phyloP scores from a whole-genome alignment of 2,888 invertebrate species.

The Thalpophila matura region DNA sequence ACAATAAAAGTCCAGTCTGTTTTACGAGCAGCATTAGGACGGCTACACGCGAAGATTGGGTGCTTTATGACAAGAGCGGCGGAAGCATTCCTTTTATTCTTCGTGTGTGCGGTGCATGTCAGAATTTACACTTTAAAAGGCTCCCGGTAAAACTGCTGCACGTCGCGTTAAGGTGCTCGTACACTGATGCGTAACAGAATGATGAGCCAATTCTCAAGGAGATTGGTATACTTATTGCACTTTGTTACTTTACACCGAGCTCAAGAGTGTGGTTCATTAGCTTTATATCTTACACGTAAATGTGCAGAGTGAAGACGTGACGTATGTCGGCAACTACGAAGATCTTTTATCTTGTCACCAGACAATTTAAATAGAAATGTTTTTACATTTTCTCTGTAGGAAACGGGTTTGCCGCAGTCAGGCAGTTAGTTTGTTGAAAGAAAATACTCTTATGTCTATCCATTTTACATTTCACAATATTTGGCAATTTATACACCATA shows the following conservation, averaged over 20 bases:
- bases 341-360: background rate
- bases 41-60: constrained; percentile 34
- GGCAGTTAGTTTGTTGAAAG: background rate
- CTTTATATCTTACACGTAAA: background rate
- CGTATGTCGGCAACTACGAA: background rate
- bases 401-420: too few species aligned
- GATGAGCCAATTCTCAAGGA: background rate
- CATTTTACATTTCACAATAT: too few species aligned
- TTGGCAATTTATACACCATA: too few species aligned
- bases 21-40: constrained; percentile 28
- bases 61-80: constrained; percentile 43
- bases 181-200: constrained; percentile 9
- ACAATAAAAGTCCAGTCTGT: constrained; percentile 34
- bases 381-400: background rate
- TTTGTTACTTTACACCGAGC: constrained; percentile 15
- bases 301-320: background rate
- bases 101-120: constrained; percentile 37
- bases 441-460: too few species aligned
- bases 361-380: background rate
- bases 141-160: constrained; percentile 29
- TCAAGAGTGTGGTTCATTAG: background rate
- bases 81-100: constrained; percentile 36
- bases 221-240: constrained; percentile 11
- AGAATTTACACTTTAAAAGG: constrained; percentile 55
- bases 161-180: constrained; percentile 13